Conservation (phyloP, 2,113 vertebrate genomes). For the Gracilinanus agilis region DNA sequence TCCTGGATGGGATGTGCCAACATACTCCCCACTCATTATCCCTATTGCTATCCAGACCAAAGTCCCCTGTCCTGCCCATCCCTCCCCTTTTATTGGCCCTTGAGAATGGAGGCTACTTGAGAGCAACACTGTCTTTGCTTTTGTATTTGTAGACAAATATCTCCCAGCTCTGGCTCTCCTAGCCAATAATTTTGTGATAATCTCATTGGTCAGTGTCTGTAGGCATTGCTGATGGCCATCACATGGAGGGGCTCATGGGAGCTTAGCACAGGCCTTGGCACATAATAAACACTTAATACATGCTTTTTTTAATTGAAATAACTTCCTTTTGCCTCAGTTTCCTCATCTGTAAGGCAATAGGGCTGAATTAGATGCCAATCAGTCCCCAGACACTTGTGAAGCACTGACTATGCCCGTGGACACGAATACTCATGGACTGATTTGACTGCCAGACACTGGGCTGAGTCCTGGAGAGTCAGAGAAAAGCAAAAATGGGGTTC, state of each 20-base stretch:
- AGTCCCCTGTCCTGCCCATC: neutral
- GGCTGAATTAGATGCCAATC: neutral
- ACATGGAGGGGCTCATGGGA: neutral
- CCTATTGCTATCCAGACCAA: neutral
- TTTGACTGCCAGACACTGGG: neutral
- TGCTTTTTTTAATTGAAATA: neutral
- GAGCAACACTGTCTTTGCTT: neutral
- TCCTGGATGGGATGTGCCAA: neutral
- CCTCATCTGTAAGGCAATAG: neutral
- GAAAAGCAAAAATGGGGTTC: neutral
- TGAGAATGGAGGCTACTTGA: neutral
- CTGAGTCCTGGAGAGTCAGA: neutral
- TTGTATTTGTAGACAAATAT: neutral
- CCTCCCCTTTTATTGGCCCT: no score
- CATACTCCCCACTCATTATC: neutral
- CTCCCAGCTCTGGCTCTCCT: neutral
- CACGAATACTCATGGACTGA: neutral
- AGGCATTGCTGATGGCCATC: neutral
- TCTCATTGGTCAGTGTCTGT: neutral
- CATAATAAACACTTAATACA: neutral
- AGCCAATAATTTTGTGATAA: neutral
- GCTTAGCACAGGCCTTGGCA: neutral
- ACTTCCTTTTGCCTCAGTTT: neutral
- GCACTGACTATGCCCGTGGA: neutral
- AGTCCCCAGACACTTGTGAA: neutral